These are phyloP conservation scores for Haliclona indistincta DNA, from an alignment of 37 sponge, comb jelly and placozoan genomes.

Conservation along the genomic window DNA sequence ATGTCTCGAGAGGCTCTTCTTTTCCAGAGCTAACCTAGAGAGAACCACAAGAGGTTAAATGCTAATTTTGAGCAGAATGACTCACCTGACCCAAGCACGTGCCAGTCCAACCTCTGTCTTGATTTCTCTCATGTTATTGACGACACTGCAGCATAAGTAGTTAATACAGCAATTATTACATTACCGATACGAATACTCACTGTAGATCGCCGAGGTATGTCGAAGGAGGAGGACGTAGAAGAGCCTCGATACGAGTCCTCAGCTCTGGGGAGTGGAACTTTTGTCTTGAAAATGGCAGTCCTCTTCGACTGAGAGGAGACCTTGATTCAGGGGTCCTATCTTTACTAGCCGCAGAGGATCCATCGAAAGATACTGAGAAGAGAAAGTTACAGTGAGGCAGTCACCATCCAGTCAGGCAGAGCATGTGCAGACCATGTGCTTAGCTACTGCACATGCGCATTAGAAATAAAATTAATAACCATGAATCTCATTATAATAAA, in stretches of 20 bases:
- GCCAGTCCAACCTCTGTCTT: constrained; percentile 89
- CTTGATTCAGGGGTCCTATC: background rate
- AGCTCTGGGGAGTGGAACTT: constrained; percentile 67
- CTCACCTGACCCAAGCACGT: constrained; percentile 71
- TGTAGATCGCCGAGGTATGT: constrained; percentile 54
- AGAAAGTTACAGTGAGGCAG: background rate
- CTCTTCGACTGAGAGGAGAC: constrained; percentile 24
- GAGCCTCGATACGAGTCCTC: constrained; percentile 41
- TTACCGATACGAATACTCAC: constrained; percentile 18
- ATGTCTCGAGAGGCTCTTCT: constrained; percentile 76
- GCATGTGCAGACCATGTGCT: background rate
- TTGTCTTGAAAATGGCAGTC: constrained; percentile 46
- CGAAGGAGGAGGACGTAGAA: constrained; percentile 56
- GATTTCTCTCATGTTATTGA: constrained; percentile 71
- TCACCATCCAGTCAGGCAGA: background rate
- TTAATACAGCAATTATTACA: no score
- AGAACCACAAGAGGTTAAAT: background rate
- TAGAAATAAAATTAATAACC: no score
- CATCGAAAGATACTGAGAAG: constrained; percentile 4
- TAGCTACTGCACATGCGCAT: background rate
- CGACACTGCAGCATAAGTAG: constrained; percentile 27
- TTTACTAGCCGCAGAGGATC: background rate
- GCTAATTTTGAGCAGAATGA: background rate
- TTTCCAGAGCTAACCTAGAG: constrained; percentile 75
- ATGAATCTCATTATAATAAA: no score